Conservation (phyloP, 2,113 vertebrate species). For the Columbina picui region DNA sequence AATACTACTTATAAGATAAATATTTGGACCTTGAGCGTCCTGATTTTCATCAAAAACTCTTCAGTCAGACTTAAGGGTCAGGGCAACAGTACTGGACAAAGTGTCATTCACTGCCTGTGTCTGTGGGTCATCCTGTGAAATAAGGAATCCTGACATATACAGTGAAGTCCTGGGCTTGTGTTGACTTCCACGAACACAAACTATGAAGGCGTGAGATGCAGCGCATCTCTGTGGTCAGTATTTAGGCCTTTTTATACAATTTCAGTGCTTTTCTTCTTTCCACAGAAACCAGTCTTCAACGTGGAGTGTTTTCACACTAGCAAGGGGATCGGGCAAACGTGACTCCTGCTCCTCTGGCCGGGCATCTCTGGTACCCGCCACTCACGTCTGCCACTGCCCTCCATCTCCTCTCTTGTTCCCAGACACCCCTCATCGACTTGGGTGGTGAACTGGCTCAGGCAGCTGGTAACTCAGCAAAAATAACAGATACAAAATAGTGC, state of each 20-base stretch:
- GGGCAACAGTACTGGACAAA: background rate
- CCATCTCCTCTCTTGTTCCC: background rate
- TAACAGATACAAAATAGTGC: background rate
- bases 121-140: background rate
- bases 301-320: background rate
- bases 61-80: background rate
- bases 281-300: background rate
- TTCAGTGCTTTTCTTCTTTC: background rate
- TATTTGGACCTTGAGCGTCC: background rate
- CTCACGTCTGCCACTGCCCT: background rate
- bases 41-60: background rate
- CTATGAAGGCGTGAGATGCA: background rate
- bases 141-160: background rate
- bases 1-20: background rate
- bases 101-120: background rate
- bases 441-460: background rate
- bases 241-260: background rate
- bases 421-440: background rate
- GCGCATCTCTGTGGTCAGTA: background rate
- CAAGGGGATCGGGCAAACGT: background rate
- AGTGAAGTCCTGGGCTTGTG: accelerated
- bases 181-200: background rate
- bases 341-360: background rate
- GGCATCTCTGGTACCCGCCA: background rate
- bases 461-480: background rate